Evolutionary conservation across 1,140 invertebrate species (phyloP).

Genomic region (Macrobrachium nipponense): DNA sequence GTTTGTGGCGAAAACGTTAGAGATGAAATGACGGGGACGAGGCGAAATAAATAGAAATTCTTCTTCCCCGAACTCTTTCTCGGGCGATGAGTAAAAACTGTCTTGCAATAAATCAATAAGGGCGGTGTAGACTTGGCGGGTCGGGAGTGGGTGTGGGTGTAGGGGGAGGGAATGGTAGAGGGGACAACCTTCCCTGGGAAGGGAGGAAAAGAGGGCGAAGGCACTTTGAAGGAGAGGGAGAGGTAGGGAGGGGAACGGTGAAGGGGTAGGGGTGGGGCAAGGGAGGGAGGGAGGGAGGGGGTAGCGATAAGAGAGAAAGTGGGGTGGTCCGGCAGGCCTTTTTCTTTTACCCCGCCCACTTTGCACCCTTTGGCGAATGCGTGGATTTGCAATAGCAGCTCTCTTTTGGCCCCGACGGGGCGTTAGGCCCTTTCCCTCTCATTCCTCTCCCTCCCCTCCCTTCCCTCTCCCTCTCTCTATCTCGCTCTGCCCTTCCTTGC

Average conservation of each 20-base stretch:
- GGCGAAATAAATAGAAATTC: constrained; percentile 55
- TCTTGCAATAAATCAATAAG: constrained; percentile 61
- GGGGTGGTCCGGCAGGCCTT: too few species aligned
- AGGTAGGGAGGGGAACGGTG: not conserved
- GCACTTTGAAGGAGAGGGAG: too few species aligned
- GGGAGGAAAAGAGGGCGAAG: not conserved
- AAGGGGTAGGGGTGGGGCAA: not conserved
- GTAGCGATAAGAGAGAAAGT: too few species aligned
- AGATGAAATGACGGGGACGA: constrained; percentile 33
- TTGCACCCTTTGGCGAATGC: constrained; percentile 27
- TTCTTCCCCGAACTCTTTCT: constrained; percentile 43
- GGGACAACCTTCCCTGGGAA: too few species aligned
- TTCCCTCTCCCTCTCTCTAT: too few species aligned
- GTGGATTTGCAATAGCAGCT: constrained; percentile 31
- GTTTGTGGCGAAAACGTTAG: constrained; percentile 31
- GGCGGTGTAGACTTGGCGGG: constrained; percentile 4
- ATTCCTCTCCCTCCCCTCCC: too few species aligned
- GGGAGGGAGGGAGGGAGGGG: not conserved
- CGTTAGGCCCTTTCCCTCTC: not conserved
- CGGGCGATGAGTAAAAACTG: constrained; percentile 50
- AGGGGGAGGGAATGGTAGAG: not conserved
- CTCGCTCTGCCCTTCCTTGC: too few species aligned
- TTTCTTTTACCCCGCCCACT: constrained; percentile 48
- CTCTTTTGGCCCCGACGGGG: not conserved
- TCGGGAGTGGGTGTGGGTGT: not conserved